Base-by-base conservation (phyloP, 2,888 invertebrate genomes). In the Anthophora plumipes region DNA sequence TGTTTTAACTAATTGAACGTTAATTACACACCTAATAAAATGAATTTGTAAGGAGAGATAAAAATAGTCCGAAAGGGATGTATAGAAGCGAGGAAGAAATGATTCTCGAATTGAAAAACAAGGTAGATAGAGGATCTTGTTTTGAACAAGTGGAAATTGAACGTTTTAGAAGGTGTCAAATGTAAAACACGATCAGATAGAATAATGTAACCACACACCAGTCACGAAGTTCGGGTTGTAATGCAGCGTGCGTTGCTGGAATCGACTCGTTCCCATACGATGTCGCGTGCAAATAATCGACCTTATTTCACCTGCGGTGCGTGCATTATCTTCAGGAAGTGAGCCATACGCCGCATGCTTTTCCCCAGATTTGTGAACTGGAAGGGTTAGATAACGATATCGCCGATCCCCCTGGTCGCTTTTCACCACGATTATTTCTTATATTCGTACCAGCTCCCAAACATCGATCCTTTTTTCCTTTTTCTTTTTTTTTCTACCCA, bases 281-380 rank as follows among this genome's bases (percentile, higher is more conserved):
- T 22, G 59, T 72, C 39, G 77, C 82, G 77, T 74, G 82, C 73
- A 59, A 76, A 79, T 70, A 71, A 82, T 82, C 83, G 82, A 76
- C 59, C 76, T 82, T 79, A 70, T 79, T 83, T 73, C 78, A 82
- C 66, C 63, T 48, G 68, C 52, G 70, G 77, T 74, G 82, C 82
- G 82, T 81, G 82, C 73, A 82, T 70, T 82, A 82, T 82, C 82
- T 73, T n/a, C 81, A 69, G 82, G 82, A 82, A 82, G 82, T 73
- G 77, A 81, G 63, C 67, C 81, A 71, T 68, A 67, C 81, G 70
- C 74, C 54, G 64, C 37, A 31, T 63, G 80, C 72, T 77, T 82
- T 80, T 77, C 77, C 70, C 59, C 67, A 74, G 81, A 82, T 82
- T 81, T 74, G 63, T 70, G 59, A 81, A 81, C 81, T 81, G 82